Base-by-base conservation (phyloP, 2,113 vertebrate genomes). In the Oryzias melastigma region DNA sequence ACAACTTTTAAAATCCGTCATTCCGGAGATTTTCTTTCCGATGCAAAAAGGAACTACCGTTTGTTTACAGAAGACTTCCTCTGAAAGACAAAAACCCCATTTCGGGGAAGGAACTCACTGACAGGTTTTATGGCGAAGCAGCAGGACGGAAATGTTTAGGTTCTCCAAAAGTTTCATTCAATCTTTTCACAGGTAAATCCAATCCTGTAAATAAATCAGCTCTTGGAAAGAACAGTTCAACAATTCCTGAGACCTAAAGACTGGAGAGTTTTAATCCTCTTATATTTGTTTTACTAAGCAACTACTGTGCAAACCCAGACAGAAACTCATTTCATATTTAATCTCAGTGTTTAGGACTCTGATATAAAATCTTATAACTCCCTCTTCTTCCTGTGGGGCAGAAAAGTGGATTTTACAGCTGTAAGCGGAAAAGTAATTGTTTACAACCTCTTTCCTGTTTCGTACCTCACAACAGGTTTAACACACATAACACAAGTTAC, bases 401-500 rank as follows among this genome's bases (percentile, higher is more conserved):
- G 17, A 40, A 24, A 2, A 57, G 18, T 50, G 44, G 60, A 77
- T 67, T 69, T 61, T n/a, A 64, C 29, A 46, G 10, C 7, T 47
- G 25, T 58, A 52, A 25, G 7, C 22, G 45, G 41, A 56, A 46
- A 72, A 43, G 14, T 60, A 56, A 24, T 35, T 45, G 19, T 16
- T 43, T 65, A 65, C 63, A 44, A 4, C 48, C 57, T 75, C 35
- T 60, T 20, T 19, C 5, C 49, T 59, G 16, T 68, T 65, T 44
- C 42, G 52, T 52, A 59, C 47, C 25, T 59, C 19, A 27, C 43
- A 19, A 58, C 45, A 16, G 41, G 14, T 42, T 50, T 60, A 60
- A 60, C 49, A 54, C 61, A 61, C 44, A 35, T 18, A 63, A 63
- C 52, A 45, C 35, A 46, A 44, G 52, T 80, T 78, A 59, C 49